Percentiles rank a stretch among this genome's conserved stretches.
Conservation (phyloP, 53 echinoderm and acorn worm species). For the Hippasteria phrygiana region DNA sequence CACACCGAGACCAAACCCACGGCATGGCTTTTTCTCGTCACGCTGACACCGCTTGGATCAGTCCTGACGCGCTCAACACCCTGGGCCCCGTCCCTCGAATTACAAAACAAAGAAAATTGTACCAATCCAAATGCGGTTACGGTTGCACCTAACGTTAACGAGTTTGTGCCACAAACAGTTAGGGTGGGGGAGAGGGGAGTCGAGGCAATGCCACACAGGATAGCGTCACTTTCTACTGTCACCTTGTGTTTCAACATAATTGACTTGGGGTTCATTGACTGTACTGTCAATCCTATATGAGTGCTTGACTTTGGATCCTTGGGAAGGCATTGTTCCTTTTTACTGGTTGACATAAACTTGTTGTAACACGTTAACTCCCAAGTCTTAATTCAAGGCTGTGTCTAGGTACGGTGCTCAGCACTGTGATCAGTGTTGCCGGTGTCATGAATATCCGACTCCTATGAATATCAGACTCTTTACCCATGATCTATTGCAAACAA, state of each 20-base stretch:
- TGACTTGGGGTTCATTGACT: constrained; percentile 35
- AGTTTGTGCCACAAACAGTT: constrained; percentile 55
- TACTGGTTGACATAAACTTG: background rate
- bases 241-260: background rate
- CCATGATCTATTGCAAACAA: too few species aligned
- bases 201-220: constrained; percentile 7
- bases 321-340: background rate
- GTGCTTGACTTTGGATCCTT: constrained; percentile 3
- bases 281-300: background rate
- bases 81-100: constrained; percentile 36
- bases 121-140: constrained; percentile 40
- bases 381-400: too few species aligned
- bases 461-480: too few species aligned
- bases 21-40: constrained; percentile 18
- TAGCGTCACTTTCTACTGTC: background rate
- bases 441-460: too few species aligned
- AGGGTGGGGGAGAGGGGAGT: background rate
- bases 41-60: background rate
- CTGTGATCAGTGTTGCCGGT: too few species aligned
- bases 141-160: constrained; percentile 54
- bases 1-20: background rate
- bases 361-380: too few species aligned
- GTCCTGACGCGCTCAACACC: constrained; percentile 29
- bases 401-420: too few species aligned
- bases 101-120: constrained; percentile 60